Evolutionary conservation across 2,888 invertebrate species (phyloP).

Genomic region (Thyatira batis): DNA sequence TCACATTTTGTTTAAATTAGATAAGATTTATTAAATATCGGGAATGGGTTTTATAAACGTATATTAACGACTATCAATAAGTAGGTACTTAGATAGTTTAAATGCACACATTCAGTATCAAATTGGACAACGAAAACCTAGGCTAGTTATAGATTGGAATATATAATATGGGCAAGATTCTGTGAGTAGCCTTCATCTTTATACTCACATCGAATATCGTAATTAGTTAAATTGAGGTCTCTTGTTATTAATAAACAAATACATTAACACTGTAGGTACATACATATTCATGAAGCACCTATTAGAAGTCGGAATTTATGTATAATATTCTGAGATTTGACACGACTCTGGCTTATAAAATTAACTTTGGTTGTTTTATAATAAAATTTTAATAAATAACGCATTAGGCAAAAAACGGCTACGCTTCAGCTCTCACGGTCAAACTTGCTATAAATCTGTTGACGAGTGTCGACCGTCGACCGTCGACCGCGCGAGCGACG

Average conservation of each 20-base stretch:
- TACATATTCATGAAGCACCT: slow-evolving; percentile 62
- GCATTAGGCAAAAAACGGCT: slow-evolving; percentile 76
- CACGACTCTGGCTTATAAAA: slow-evolving; percentile 56
- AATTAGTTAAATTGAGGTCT: slow-evolving; percentile 54
- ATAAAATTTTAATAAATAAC: slow-evolving; percentile 79
- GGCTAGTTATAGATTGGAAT: too few species aligned
- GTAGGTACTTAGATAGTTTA: too few species aligned
- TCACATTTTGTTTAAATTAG: too few species aligned
- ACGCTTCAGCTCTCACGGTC: slow-evolving; percentile 78
- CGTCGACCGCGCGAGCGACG: slow-evolving; percentile 36
- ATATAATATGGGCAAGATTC: slow-evolving; percentile 14
- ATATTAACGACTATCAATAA: too few species aligned
- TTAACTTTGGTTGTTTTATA: slow-evolving; percentile 68
- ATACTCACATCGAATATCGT: slow-evolving; percentile 39
- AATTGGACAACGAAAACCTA: too few species aligned
- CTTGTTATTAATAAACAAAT: slow-evolving; percentile 53
- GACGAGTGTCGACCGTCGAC: slow-evolving; percentile 46
- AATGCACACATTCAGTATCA: too few species aligned
- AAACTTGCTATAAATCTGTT: slow-evolving; percentile 76
- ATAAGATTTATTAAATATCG: too few species aligned
- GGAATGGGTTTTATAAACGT: too few species aligned
- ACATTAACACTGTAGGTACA: slow-evolving; percentile 40
- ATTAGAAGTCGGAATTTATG: slow-evolving; percentile 56
- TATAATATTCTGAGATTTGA: slow-evolving; percentile 57
- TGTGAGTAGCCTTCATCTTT: slow-evolving; percentile 35